Percentiles rank a stretch among this genome's conserved stretches.
Evolutionary conservation across 2,113 vertebrate genomes (phyloP).

Genomic region (Dasyurus viverrinus): DNA sequence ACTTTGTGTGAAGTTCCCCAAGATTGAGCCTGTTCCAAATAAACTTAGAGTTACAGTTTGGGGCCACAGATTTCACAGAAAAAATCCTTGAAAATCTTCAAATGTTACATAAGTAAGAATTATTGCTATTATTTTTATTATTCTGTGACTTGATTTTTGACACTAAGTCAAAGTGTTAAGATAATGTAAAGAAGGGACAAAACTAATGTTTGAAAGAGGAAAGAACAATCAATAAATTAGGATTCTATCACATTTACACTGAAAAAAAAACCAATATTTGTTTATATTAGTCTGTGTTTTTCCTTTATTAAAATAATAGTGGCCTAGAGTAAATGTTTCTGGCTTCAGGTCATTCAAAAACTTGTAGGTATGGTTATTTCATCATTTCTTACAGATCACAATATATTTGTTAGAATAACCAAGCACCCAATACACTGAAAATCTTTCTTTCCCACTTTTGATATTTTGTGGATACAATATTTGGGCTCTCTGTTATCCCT

Average conservation of each 20-base stretch:
- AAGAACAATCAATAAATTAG: constrained; percentile 14
- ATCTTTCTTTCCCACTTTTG: not conserved
- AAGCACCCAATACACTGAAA: not conserved
- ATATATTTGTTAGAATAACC: not conserved
- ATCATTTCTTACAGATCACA: not conserved
- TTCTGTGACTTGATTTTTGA: not conserved
- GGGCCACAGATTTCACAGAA: not conserved
- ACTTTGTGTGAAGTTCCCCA: not conserved
- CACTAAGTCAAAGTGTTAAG: not conserved
- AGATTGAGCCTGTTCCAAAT: not conserved
- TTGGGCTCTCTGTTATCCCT: not conserved
- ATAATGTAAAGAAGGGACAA: not conserved
- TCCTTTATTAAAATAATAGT: not conserved
- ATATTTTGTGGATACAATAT: not conserved
- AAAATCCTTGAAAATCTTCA: not conserved
- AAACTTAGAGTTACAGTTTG: not conserved
- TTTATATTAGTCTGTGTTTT: not conserved
- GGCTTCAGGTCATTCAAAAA: not conserved
- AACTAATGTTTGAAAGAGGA: not conserved
- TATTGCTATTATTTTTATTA: not conserved
- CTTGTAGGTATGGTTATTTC: not conserved
- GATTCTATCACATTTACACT: constrained; percentile 39
- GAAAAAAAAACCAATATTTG: constrained; percentile 25
- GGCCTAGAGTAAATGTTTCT: not conserved
- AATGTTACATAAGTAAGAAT: not conserved